Percentiles rank a stretch among this genome's conserved stretches.
Conservation (phyloP, 2,113 vertebrate genomes). For the Ploceus nigricollis region DNA sequence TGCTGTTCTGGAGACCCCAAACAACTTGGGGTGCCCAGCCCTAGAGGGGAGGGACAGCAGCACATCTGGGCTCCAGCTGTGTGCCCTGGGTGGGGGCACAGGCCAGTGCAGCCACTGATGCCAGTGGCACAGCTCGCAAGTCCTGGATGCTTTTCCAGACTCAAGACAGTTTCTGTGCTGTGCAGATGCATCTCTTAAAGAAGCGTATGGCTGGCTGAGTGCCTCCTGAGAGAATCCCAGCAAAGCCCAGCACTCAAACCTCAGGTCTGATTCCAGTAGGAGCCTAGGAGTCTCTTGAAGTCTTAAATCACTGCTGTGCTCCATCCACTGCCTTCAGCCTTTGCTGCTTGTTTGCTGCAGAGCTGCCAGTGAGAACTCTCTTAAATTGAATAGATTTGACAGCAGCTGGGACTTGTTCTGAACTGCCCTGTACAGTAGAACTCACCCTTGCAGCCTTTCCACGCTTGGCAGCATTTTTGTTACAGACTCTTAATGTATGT, state of each 20-base stretch:
- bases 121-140: not conserved
- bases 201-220: not conserved
- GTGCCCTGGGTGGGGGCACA: not conserved
- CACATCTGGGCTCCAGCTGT: not conserved
- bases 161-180: not conserved
- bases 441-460: not conserved
- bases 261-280: not conserved
- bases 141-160: not conserved
- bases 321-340: not conserved
- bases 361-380: not conserved
- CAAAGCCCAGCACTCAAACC: not conserved
- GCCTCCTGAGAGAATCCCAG: not conserved
- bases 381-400: not conserved
- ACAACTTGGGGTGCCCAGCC: not conserved
- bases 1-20: not conserved
- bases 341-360: not conserved
- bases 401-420: not conserved
- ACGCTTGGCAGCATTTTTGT: not conserved
- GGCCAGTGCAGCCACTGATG: fast-evolving
- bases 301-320: not conserved
- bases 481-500: not conserved
- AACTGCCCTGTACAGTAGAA: not conserved
- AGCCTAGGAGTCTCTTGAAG: not conserved
- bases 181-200: not conserved
- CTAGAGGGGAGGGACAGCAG: not conserved